Percentiles rank a stretch among this genome's conserved stretches.
These are phyloP conservation scores for Spea bombifrons DNA, from an alignment of 2,113 vertebrate species.

Conservation along the genomic window DNA sequence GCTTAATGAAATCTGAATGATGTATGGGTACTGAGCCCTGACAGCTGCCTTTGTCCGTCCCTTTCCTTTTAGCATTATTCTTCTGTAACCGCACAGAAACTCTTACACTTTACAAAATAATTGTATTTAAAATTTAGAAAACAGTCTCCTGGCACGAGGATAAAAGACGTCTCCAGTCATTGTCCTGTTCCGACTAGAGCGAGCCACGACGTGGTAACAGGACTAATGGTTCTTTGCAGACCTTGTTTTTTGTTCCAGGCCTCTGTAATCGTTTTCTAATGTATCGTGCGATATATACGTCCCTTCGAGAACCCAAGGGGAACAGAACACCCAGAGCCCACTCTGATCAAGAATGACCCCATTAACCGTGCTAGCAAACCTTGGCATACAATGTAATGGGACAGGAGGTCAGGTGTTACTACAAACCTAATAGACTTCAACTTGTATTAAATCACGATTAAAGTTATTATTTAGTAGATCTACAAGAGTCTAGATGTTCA, in stretches of 20 bases:
- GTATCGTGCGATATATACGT: no score
- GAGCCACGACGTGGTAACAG: neutral
- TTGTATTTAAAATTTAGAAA: neutral
- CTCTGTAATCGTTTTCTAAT: no score
- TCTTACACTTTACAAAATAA: neutral
- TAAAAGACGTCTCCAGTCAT: neutral
- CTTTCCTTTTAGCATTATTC: neutral
- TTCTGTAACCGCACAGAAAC: neutral
- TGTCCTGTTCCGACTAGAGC: neutral
- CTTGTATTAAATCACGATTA: no score
- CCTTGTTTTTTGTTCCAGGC: neutral
- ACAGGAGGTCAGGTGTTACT: no score
- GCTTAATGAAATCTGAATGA: conserved; percentile 9
- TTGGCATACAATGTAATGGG: no score
- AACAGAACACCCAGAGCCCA: no score
- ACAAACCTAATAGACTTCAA: no score
- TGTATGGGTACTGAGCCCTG: neutral
- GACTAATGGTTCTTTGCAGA: neutral
- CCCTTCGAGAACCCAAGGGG: no score
- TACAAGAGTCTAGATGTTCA: no score
- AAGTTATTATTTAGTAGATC: no score
- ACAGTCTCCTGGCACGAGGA: neutral
- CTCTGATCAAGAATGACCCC: no score
- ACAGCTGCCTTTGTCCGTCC: neutral
- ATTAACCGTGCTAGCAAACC: no score